These are phyloP conservation scores for Erebia aethiops DNA, from an alignment of 2,888 invertebrate species.

Conservation along the genomic window DNA sequence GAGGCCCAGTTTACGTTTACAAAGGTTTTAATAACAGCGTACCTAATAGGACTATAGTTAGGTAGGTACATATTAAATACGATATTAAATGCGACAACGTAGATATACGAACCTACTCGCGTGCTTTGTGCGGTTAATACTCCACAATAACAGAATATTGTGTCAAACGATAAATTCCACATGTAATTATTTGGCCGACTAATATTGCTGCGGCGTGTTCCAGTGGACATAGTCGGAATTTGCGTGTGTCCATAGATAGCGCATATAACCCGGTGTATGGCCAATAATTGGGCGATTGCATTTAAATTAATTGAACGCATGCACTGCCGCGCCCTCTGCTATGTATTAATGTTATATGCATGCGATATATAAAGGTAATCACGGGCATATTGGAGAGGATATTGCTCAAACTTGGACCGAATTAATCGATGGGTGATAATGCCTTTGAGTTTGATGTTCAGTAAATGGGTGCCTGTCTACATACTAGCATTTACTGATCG, in stretches of 20 bases:
- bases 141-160: constrained; percentile 25
- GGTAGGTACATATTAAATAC: not conserved
- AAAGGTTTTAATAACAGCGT: too few species aligned
- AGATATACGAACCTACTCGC: constrained; percentile 5
- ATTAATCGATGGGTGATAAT: constrained; percentile 63
- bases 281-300: constrained; percentile 76
- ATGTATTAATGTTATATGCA: constrained; percentile 43
- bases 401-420: constrained; percentile 70
- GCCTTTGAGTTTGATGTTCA: constrained; percentile 73
- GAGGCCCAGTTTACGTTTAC: too few species aligned
- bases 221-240: constrained; percentile 34
- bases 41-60: too few species aligned
- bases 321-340: constrained; percentile 60
- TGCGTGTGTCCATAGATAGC: constrained; percentile 47
- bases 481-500: constrained; percentile 26
- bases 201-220: constrained; percentile 37
- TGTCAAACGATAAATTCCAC: constrained; percentile 33
- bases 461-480: constrained; percentile 35
- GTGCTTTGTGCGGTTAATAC: constrained; percentile 22
- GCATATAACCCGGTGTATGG: constrained; percentile 55
- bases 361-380: constrained; percentile 60
- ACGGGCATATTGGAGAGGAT: constrained; percentile 59
- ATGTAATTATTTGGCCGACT: constrained; percentile 29
- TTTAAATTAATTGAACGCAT: constrained; percentile 77
- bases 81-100: not conserved